Evolutionary conservation across 2,797 vertebrate genomes (phyloP).

Genomic region (Bufotes viridis): DNA sequence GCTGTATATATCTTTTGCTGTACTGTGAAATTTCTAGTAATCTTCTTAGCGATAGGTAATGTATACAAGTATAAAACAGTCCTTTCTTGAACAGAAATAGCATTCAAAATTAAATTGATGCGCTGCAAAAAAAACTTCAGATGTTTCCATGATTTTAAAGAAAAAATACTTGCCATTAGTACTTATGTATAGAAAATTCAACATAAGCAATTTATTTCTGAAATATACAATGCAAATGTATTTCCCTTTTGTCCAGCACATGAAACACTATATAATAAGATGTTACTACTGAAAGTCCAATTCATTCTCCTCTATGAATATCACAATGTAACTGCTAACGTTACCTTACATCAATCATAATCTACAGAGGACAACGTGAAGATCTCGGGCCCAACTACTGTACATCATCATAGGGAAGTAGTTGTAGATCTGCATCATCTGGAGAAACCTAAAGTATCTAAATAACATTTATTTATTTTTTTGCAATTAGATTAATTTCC

Average conservation of each 20-base stretch:
- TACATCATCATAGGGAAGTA: neutral
- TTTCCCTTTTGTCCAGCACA: conserved; percentile 74
- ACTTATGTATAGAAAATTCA: conserved; percentile 57
- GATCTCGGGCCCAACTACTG: neutral
- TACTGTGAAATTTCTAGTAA: neutral
- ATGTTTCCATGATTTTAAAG: neutral
- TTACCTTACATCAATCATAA: neutral
- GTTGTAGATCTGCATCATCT: neutral
- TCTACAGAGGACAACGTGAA: neutral
- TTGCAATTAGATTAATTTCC: neutral
- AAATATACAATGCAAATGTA: conserved; percentile 90
- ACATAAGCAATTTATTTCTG: conserved; percentile 77
- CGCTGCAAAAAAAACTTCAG: neutral
- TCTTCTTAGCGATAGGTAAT: neutral
- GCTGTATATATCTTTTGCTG: neutral
- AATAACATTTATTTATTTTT: neutral
- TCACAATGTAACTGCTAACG: conserved; percentile 50
- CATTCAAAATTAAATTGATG: neutral
- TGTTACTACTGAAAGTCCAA: conserved; percentile 80
- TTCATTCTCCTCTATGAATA: conserved; percentile 70
- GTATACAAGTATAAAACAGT: neutral
- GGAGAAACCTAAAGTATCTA: neutral
- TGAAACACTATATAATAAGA: conserved; percentile 78
- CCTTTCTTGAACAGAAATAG: neutral
- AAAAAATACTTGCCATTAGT: neutral